phyloP scores from a whole-genome alignment of 2,797 vertebrate genomes.

The Hypotaenidia okinawae region DNA sequence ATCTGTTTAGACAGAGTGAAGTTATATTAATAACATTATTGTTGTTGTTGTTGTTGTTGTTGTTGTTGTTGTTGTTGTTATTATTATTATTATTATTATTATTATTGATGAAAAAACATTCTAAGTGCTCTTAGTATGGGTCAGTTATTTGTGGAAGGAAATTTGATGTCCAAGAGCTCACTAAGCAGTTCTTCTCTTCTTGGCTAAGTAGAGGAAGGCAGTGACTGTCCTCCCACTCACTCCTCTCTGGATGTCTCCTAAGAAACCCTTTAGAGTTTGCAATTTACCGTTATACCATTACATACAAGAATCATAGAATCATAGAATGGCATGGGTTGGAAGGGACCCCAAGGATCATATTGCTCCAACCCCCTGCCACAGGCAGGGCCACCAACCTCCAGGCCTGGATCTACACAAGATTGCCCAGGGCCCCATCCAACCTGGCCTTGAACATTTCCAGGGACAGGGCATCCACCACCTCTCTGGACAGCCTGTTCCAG shows the following conservation, averaged over 20 bases:
- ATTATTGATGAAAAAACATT: slow-evolving; percentile 33
- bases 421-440: no score
- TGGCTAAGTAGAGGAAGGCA: background rate
- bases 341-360: no score
- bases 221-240: background rate
- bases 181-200: background rate
- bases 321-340: no score
- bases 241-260: background rate
- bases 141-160: slow-evolving; percentile 15
- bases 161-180: slow-evolving; percentile 16
- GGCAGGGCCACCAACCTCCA: no score
- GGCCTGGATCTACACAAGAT: no score
- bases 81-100: slow-evolving; percentile 38
- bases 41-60: background rate
- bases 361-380: no score
- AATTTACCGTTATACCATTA: background rate
- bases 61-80: slow-evolving; percentile 12
- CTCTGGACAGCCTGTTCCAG: no score
- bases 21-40: slow-evolving; percentile 46
- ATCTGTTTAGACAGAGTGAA: slow-evolving; percentile 48
- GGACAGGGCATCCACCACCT: no score
- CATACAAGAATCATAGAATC: background rate
- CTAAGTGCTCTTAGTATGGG: slow-evolving; percentile 37
- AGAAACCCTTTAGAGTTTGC: background rate
- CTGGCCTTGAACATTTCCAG: no score